Base-by-base conservation (phyloP, 2,888 invertebrate genomes). In the Polylopha cassiicola region DNA sequence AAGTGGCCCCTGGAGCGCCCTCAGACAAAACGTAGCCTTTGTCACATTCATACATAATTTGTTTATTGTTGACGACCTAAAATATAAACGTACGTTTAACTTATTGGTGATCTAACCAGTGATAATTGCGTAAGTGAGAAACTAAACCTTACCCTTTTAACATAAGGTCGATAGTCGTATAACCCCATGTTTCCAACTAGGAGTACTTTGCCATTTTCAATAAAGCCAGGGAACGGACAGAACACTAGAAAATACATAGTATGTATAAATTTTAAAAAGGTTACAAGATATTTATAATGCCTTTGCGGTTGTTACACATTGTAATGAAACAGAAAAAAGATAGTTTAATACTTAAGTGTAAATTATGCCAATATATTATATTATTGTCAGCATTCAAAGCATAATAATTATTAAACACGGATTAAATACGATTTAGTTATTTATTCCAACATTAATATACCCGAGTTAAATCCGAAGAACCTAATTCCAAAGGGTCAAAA, bases 31-130 rank as follows among this genome's bases (percentile, higher is more conserved):
- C 93, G 62, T 93, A 97, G 0, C 97, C 97, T 60, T 94, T 93
- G 54, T 97, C 93, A 65, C 98, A 98, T 60, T 97, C 97, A 72
- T 96, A 98, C 92, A 95, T 95, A 38, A 97, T 96, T 74, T 97
- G 97, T 55, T 96, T 95, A 67, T 97, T 96, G 69, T 97, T 96
- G 1, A 92, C 90, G 13, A 92, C 89, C 88, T 82, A 53, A 3
- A 67, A 61, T 8, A 21, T 2, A 6, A 44, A 33, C 5, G n/a
- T 10, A 10, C 4, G 2, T 17, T 16, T 9, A 2, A n/a, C 7
- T 28, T 6, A 3, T 2, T 8, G 2, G 11, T 0, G 6, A 4
- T 17, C 17, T 4, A 4, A 17, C 4, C 4, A 17, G 4, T 17
- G 6, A 4, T 4, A 17, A 17, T 17, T 17, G 4, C 4, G 4